Conservation (phyloP, 1,140 invertebrate genomes). For the Leptinotarsa undecemlineata region DNA sequence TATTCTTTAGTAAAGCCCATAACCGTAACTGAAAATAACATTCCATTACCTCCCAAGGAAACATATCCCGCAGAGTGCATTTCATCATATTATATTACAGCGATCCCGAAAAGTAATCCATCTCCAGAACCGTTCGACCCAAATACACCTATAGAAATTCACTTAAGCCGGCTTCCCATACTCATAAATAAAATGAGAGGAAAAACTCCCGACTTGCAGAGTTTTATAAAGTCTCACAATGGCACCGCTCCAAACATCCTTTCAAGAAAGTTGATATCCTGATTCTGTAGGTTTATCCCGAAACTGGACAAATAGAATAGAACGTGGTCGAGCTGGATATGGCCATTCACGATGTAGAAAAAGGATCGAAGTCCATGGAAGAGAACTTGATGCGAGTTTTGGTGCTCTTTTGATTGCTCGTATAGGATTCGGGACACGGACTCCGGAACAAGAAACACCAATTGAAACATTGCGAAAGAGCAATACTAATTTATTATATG, state of each 20-base stretch:
- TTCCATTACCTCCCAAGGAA: too few relatives aligned
- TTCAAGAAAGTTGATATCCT: conserved; percentile 43
- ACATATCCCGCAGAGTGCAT: too few relatives aligned
- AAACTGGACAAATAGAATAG: conserved; percentile 40
- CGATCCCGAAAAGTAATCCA: conserved; percentile 9
- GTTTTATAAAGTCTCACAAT: conserved; percentile 33
- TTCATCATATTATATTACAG: not conserved
- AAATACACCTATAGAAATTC: conserved; percentile 15
- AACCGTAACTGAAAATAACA: too few relatives aligned
- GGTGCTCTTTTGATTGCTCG: conserved; percentile 38
- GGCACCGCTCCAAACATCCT: conserved; percentile 29
- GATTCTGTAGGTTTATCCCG: conserved; percentile 39
- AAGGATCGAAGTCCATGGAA: conserved; percentile 16
- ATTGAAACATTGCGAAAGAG: conserved; percentile 36
- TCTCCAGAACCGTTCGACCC: not conserved
- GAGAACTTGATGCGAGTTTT: conserved; percentile 30
- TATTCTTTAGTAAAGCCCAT: too few relatives aligned
- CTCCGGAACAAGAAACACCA: conserved; percentile 40
- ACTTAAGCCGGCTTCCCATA: conserved; percentile 16
- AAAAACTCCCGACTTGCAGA: conserved; percentile 12
- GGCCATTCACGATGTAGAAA: conserved; percentile 28
- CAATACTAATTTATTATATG: conserved; percentile 36
- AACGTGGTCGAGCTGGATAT: conserved; percentile 30
- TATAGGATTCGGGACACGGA: conserved; percentile 34
- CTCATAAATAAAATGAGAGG: conserved; percentile 36